Percentiles rank a stretch among this genome's conserved stretches.
phyloP scores from a whole-genome alignment of 2,113 vertebrate genomes.

The Ptyas mucosa region DNA sequence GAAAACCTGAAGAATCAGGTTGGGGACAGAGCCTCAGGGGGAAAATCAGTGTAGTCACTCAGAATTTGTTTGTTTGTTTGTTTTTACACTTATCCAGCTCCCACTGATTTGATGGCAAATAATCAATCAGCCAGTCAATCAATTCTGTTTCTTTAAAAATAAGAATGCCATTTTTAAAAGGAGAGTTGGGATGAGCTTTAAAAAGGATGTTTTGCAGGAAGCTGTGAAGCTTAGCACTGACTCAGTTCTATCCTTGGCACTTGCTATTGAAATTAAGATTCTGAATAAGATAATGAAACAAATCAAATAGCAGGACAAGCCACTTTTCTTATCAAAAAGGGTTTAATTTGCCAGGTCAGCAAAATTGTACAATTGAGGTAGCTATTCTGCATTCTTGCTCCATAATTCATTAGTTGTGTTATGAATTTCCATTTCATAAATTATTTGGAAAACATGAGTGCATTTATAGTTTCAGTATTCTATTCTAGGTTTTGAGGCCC shows the following conservation, averaged over 20 bases:
- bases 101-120: background rate
- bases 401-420: background rate
- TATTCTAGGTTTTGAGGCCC: background rate
- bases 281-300: background rate
- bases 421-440: background rate
- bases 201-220: background rate
- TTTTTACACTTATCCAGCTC: background rate
- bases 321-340: background rate
- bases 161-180: background rate
- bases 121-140: background rate
- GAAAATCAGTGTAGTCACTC: background rate
- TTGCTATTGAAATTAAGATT: background rate
- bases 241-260: background rate
- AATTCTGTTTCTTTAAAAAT: background rate
- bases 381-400: background rate
- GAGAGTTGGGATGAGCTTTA: background rate
- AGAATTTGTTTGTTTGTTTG: background rate
- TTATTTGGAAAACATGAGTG: background rate
- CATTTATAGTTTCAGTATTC: background rate
- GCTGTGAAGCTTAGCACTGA: background rate
- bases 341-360: background rate
- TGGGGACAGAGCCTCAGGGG: background rate
- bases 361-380: background rate
- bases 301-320: background rate
- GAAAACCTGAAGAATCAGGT: background rate